Conservation (phyloP, 2,888 invertebrate species). For the Synergus laeviventris region DNA sequence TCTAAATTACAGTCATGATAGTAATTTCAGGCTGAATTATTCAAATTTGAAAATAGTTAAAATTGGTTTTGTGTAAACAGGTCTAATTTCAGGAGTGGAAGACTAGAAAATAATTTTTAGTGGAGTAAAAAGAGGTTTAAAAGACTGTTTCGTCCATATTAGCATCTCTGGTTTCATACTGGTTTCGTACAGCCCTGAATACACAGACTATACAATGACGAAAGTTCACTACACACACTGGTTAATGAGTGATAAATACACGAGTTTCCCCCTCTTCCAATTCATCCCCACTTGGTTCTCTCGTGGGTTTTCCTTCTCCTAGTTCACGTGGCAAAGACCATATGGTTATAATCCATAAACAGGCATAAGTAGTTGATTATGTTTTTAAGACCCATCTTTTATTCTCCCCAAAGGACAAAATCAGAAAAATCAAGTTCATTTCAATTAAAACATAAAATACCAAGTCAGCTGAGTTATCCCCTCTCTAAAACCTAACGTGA, state of each 20-base stretch:
- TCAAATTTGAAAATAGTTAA: too few relatives aligned
- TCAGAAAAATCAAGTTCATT: constrained; percentile 14
- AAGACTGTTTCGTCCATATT: background rate
- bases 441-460: constrained; percentile 1
- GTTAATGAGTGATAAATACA: constrained; percentile 32
- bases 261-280: constrained; percentile 4
- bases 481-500: background rate
- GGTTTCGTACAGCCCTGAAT: constrained; percentile 38
- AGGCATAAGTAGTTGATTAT: background rate
- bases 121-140: background rate
- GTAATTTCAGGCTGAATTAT: too few relatives aligned
- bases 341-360: constrained; percentile 29
- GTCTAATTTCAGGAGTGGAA: background rate
- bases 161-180: constrained; percentile 36
- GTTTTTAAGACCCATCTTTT: constrained; percentile 12
- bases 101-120: background rate
- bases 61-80: background rate
- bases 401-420: background rate
- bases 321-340: constrained; percentile 39
- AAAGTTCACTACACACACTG: constrained; percentile 31
- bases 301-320: constrained; percentile 37
- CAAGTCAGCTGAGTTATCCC: constrained; percentile 11
- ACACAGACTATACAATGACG: constrained; percentile 26
- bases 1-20: too few relatives aligned
- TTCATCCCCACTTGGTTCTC: constrained; percentile 8